A percentile compares a stretch with the other conserved stretches of the same genome.
These are phyloP conservation scores for Clepsis dumicolana DNA, from an alignment of 2,888 invertebrate species.

Conservation along the genomic window DNA sequence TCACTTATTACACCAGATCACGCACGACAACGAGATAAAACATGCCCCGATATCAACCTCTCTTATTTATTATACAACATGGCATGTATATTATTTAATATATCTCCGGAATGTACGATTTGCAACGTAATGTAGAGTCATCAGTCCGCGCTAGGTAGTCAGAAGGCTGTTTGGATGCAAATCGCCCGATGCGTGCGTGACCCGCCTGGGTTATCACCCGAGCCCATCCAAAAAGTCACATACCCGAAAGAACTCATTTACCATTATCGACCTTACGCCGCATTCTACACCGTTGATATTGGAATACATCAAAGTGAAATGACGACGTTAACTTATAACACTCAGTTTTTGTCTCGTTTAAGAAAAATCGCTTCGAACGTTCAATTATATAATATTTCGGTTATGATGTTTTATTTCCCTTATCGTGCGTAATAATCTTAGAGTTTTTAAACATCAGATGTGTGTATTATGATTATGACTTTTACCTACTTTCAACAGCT, in stretches of 20 bases:
- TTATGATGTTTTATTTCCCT: slow-evolving; percentile 22
- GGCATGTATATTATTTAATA: slow-evolving; percentile 41
- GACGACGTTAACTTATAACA: not conserved
- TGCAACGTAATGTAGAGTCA: slow-evolving; percentile 36
- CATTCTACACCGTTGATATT: not conserved
- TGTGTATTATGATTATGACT: not conserved
- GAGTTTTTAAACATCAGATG: not conserved
- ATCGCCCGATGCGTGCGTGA: slow-evolving; percentile 42
- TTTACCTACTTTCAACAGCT: not conserved
- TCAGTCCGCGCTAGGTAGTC: slow-evolving; percentile 38
- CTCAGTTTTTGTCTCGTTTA: slow-evolving; percentile 17
- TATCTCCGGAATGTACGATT: slow-evolving; percentile 37
- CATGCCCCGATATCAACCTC: slow-evolving; percentile 23
- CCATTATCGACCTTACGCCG: slow-evolving; percentile 11
- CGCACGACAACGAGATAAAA: slow-evolving; percentile 29
- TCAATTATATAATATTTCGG: slow-evolving; percentile 28
- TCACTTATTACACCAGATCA: not conserved
- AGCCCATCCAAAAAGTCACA: not conserved
- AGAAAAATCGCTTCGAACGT: slow-evolving; percentile 20
- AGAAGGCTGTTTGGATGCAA: slow-evolving; percentile 42
- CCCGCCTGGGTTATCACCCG: slow-evolving; percentile 25
- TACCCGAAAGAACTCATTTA: not conserved
- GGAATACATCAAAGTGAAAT: not conserved
- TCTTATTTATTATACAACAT: slow-evolving; percentile 28
- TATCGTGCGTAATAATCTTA: not conserved